Evolutionary conservation across 2,888 invertebrate genomes (phyloP).

Genomic region (Synanthedon vespiformis): DNA sequence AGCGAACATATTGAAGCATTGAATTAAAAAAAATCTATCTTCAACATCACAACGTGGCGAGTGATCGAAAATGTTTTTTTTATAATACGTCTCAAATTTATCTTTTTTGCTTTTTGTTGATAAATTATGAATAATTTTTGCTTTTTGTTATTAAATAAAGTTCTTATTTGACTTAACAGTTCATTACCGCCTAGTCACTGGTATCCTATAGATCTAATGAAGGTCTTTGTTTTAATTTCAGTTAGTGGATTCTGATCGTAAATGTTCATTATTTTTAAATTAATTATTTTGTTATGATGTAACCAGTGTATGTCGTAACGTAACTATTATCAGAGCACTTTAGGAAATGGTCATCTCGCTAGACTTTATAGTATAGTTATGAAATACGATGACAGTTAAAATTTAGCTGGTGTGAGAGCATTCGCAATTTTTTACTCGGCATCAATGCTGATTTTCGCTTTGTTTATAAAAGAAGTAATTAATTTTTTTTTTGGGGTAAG

Average conservation of each 20-base stretch:
- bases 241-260: conserved; percentile 60
- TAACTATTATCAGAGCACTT: conserved; percentile 58
- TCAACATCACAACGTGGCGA: conserved; percentile 37
- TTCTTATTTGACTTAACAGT: background rate
- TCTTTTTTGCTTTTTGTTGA: conserved; percentile 34
- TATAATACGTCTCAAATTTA: conserved; percentile 32
- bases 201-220: conserved; percentile 55
- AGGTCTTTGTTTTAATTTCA: conserved; percentile 40
- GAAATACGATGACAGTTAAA: conserved; percentile 33
- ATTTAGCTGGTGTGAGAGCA: conserved; percentile 37
- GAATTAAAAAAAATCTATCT: conserved; percentile 11
- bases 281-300: conserved; percentile 34
- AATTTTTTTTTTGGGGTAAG: conserved; percentile 67
- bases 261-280: conserved; percentile 63
- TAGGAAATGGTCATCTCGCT: conserved; percentile 63
- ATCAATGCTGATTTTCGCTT: too few species aligned
- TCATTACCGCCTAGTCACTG: conserved; percentile 70
- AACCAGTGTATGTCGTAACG: conserved; percentile 64
- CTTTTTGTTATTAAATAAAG: conserved; percentile 17
- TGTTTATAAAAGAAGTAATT: too few species aligned
- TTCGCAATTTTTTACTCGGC: conserved; percentile 8
- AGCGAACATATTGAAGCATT: too few species aligned
- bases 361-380: conserved; percentile 30
- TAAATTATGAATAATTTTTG: conserved; percentile 28
- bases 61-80: conserved; percentile 44